Percentiles rank a stretch among this genome's conserved stretches.
phyloP scores from a whole-genome alignment of 2,797 vertebrate genomes.

The Aplochiton taeniatus region DNA sequence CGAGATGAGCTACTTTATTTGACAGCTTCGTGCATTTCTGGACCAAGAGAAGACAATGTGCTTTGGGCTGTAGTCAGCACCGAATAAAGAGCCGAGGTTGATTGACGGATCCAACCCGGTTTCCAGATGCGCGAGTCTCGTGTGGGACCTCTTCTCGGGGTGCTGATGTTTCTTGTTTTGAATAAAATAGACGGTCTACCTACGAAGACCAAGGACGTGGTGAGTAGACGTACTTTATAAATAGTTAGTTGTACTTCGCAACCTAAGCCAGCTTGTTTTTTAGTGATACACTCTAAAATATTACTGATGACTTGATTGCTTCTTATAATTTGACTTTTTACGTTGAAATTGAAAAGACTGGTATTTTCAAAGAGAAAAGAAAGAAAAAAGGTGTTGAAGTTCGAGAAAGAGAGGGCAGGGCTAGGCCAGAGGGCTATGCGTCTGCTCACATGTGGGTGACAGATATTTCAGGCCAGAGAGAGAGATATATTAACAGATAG shows the following conservation, averaged over 20 bases:
- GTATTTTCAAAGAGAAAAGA: slow-evolving; percentile 8
- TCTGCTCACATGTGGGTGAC: slow-evolving; percentile 62
- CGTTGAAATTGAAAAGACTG: neutral
- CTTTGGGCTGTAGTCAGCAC: neutral
- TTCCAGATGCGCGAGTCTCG: neutral
- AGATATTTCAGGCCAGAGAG: slow-evolving; percentile 55
- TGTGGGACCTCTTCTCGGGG: neutral
- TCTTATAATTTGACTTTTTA: neutral
- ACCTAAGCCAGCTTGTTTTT: neutral
- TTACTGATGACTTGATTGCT: neutral
- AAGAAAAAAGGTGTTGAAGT: neutral
- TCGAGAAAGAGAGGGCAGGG: slow-evolving; percentile 3
- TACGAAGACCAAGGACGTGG: neutral
- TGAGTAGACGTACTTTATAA: neutral
- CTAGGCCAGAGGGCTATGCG: slow-evolving; percentile 6
- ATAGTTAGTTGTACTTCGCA: neutral
- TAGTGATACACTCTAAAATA: neutral
- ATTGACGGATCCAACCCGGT: neutral
- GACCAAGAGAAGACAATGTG: neutral
- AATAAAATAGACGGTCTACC: neutral
- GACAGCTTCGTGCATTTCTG: neutral
- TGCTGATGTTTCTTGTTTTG: neutral
- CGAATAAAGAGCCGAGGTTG: neutral
- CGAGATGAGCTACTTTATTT: too few relatives aligned
- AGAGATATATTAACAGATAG: slow-evolving; percentile 5